Evolutionary conservation across 2,113 vertebrate genomes (phyloP).

Genomic region (Ailurus styani): DNA sequence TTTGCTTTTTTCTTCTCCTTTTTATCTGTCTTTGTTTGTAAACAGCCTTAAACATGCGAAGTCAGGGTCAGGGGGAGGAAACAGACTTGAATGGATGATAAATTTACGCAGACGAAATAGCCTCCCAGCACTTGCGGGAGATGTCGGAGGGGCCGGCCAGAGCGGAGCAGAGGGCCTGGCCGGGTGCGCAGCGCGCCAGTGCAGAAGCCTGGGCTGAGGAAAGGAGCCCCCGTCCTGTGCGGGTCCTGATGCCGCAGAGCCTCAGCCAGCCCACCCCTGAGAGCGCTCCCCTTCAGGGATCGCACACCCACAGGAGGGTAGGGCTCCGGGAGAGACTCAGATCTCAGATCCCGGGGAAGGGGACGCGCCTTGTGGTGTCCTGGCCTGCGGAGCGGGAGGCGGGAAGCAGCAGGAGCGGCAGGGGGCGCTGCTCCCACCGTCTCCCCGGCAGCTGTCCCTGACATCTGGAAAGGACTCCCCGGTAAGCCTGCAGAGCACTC

Average conservation of each 20-base stretch:
- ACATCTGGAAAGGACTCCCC: neutral
- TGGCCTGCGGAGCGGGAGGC: fast-evolving
- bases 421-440: neutral
- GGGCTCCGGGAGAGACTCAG: neutral
- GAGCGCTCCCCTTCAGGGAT: fast-evolving
- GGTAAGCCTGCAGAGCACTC: too few species aligned
- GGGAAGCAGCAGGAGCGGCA: neutral
- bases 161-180: fast-evolving
- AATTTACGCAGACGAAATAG: fast-evolving
- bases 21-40: neutral
- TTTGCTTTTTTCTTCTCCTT: neutral
- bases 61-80: too few species aligned
- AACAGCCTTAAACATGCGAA: neutral
- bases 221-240: fast-evolving
- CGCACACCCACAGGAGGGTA: fast-evolving
- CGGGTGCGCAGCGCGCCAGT: fast-evolving
- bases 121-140: neutral
- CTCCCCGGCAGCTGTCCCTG: fast-evolving
- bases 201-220: neutral
- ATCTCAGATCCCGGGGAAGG: neutral
- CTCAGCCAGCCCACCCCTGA: fast-evolving
- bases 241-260: too few species aligned
- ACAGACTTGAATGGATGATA: neutral
- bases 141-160: fast-evolving
- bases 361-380: neutral